phyloP scores from a whole-genome alignment of 2,797 vertebrate species.

The Vultur gryphus region DNA sequence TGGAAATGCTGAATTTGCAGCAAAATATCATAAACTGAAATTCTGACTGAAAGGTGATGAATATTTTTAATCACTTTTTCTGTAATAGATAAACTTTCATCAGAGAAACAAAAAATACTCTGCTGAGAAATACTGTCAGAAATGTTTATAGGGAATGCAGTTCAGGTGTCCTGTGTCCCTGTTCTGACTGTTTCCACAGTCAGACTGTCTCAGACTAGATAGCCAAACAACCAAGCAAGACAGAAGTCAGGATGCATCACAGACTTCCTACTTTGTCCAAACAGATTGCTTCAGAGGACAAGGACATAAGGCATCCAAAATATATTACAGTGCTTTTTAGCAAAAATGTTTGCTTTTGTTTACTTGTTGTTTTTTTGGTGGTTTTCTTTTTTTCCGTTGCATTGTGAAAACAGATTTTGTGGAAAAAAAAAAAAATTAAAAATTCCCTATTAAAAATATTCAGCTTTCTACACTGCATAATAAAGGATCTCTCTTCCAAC shows the following conservation, averaged over 20 bases:
- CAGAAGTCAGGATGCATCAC: background rate
- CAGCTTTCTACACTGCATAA: background rate
- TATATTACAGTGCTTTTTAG: background rate
- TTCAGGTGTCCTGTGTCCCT: background rate
- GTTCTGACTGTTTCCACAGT: background rate
- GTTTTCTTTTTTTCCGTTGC: background rate
- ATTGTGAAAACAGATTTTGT: background rate
- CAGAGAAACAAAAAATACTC: background rate
- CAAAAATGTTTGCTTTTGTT: background rate
- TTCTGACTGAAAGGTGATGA: background rate
- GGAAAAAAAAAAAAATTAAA: rapidly evolving
- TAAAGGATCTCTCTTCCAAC: background rate
- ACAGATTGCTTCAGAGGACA: background rate
- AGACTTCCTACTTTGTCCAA: background rate
- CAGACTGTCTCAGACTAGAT: background rate
- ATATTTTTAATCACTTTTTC: background rate
- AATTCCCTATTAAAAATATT: background rate
- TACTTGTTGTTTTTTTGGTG: background rate
- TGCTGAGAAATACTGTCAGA: background rate
- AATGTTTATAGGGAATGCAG: background rate
- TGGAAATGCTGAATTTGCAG: background rate
- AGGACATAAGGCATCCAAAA: background rate
- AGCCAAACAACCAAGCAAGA: background rate
- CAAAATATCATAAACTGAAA: background rate
- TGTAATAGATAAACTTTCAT: background rate